Percentiles rank a stretch among this genome's conserved stretches.
Evolutionary conservation across 1,140 invertebrate genomes (phyloP).

Genomic region (Brachionus paranguensis): DNA sequence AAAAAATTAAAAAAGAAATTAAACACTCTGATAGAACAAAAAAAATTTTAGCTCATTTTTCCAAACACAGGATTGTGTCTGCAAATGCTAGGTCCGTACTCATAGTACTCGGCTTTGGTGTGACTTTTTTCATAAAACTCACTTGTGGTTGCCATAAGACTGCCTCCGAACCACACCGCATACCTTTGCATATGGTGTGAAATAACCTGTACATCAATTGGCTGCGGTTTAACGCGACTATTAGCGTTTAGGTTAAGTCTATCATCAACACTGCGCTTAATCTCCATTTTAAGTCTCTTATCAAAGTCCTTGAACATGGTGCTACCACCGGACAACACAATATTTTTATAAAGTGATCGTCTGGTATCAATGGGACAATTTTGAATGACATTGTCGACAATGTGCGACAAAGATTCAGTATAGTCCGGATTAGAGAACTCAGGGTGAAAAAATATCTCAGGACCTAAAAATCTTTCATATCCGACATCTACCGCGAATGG

Average conservation of each 20-base stretch:
- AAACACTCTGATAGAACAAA: neutral
- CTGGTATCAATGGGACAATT: constrained; percentile 98
- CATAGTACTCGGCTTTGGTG: constrained; percentile 97
- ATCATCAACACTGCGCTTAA: constrained; percentile 87
- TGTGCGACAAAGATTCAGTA: constrained; percentile 89
- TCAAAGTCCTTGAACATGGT: constrained; percentile 99
- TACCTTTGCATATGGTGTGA: constrained; percentile 99
- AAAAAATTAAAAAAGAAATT: neutral
- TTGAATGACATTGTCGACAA: constrained; percentile 97
- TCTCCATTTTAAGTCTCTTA: constrained; percentile 83
- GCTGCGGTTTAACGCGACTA: constrained; percentile 91
- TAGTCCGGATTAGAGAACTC: constrained; percentile 99
- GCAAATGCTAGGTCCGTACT: constrained; percentile 97
- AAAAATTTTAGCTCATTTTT: constrained; percentile 12
- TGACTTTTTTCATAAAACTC: constrained; percentile 99
- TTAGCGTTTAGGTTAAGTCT: constrained; percentile 84
- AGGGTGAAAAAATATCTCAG: constrained; percentile 99
- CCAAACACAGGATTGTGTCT: constrained; percentile 94
- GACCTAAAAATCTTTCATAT: constrained; percentile 94
- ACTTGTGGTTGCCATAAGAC: constrained; percentile 89
- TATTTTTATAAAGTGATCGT: constrained; percentile 92
- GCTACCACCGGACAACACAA: constrained; percentile 95
- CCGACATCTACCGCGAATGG: constrained; percentile 92
- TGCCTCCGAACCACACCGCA: constrained; percentile 99
- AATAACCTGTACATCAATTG: constrained; percentile 95